A percentile compares a stretch with the other conserved stretches of the same genome.
These are phyloP conservation scores for Eutrigla gurnardus DNA, from an alignment of 2,797 vertebrate genomes.

Conservation along the genomic window DNA sequence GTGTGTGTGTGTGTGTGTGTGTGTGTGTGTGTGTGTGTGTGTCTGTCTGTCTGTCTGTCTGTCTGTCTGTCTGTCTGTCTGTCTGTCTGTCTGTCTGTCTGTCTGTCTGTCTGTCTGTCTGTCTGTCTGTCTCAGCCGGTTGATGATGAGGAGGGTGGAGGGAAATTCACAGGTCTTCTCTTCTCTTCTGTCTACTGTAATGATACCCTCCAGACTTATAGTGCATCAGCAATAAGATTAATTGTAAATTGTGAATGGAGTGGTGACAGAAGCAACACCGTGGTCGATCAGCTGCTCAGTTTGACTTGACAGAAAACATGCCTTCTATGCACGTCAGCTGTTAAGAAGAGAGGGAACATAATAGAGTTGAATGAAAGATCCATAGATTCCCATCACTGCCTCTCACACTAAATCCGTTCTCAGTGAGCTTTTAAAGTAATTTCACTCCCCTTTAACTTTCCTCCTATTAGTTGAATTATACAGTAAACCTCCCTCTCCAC, in stretches of 20 bases:
- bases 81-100: too few species aligned
- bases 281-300: constrained; percentile 28
- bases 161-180: constrained; percentile 2
- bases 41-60: too few species aligned
- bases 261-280: background rate
- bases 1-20: too few species aligned
- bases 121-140: too few species aligned
- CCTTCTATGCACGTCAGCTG: background rate
- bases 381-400: constrained; percentile 12
- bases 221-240: constrained; percentile 11
- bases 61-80: too few species aligned
- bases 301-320: constrained; percentile 1
- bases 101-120: too few species aligned
- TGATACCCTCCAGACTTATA: constrained; percentile 16
- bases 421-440: background rate
- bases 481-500: constrained; percentile 12
- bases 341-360: background rate
- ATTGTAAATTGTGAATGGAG: constrained; percentile 11
- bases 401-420: constrained; percentile 23
- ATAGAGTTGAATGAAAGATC: background rate
- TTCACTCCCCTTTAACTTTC: background rate
- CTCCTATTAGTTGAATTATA: constrained; percentile 28
- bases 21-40: too few species aligned
- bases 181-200: constrained; percentile 30
- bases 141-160: background rate